Base-by-base conservation (phyloP, 2,888 invertebrate species). In the Artemia sinica region DNA sequence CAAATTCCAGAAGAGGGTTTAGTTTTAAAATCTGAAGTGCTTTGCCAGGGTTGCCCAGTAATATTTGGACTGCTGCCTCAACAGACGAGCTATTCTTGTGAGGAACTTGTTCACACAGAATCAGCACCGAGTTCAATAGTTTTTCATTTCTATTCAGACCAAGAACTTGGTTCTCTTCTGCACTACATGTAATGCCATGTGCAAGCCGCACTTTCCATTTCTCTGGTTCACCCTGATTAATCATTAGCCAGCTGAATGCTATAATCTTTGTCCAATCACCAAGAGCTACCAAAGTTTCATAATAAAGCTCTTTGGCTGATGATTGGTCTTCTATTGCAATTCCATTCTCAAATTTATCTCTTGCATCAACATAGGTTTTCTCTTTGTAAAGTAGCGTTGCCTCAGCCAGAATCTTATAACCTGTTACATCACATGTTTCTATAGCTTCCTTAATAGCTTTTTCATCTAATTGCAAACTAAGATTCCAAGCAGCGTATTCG, bases 191-290 rank as follows among this genome's bases (percentile, higher is more conserved):
- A 18, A 18, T 18, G 18, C 18, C 18, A 18, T 18, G 18, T 18
- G 18, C 18, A 18, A 18, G 18, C 18, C 18, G 18, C 18, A 18
- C 18, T 18, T 18, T 18, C 18, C 18, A 18, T 18, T 18, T 18
- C 18, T 18, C 18, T 18, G 18, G 18, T 18, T 18, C 18, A 18
- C 18, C 18, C 18, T 18, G 18, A 18, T 58, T 14, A 14, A 58
- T 58, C 58, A 14, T 14, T 58, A 14, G 14, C 14, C 14, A 8
- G 58, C 58, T 58, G n/a, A 58, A 58, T n/a, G 58, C n/a, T 14
- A 58, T 58, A 58, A n/a, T 14, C 8, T 14, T n/a, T 58, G 58
- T n/a, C 58, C 58, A 58, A 58, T 58, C 58, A 58, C 58, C 58
- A 14, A 58, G 58, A 58, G 9, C 0, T 14, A 58, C 58, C 7